Conservation (phyloP, 2,888 invertebrate species). For the Apotomis betuletana region DNA sequence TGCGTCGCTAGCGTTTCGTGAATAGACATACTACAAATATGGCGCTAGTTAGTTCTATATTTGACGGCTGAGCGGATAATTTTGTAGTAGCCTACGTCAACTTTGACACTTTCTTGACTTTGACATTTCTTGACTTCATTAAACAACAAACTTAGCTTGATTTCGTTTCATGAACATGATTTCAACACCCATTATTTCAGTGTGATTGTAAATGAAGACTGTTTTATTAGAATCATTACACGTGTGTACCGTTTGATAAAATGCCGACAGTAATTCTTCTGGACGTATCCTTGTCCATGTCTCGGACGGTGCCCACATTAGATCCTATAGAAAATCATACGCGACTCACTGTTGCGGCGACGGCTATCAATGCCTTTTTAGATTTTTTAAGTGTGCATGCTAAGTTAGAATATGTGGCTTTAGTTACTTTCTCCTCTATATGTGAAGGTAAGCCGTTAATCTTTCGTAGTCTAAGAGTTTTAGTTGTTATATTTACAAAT, state of each 20-base stretch:
- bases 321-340: constrained; percentile 72
- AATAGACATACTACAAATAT: too few species aligned
- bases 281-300: constrained; percentile 78
- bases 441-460: constrained; percentile 66
- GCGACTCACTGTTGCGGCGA: constrained; percentile 67
- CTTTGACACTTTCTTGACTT: too few species aligned
- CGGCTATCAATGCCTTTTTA: constrained; percentile 73
- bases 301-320: constrained; percentile 67
- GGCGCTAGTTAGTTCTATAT: too few species aligned
- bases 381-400: constrained; percentile 72
- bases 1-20: too few species aligned
- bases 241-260: constrained; percentile 42
- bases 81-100: too few species aligned
- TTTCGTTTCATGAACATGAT: not conserved
- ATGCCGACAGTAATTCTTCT: constrained; percentile 77
- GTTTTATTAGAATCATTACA: not conserved
- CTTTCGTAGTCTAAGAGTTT: not conserved
- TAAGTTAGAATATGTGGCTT: constrained; percentile 75
- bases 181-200: not conserved
- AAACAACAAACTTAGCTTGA: not conserved
- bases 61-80: too few species aligned
- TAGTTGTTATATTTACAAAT: not conserved
- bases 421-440: constrained; percentile 72
- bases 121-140: not conserved
- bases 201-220: too few species aligned